Evolutionary conservation across 2,888 invertebrate species (phyloP), one percentile per base, ranked within the genome.

Genomic region (Synanthedon vespiformis): DNA sequence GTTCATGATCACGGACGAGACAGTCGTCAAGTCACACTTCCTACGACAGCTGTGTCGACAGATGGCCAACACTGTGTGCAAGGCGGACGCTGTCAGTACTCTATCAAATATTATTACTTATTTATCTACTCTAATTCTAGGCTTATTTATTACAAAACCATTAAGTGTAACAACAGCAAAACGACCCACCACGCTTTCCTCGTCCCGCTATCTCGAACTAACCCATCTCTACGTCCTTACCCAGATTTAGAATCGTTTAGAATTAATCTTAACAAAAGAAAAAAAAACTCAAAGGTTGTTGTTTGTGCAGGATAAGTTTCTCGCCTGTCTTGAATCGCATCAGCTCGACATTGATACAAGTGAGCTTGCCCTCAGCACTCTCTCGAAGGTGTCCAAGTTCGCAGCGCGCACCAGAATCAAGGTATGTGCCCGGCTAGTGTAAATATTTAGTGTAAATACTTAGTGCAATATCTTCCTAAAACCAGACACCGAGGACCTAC

Each of bases 51-150:
- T 98, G 58, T 96, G 96, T 72, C 91, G 95, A 70, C 95, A 95
- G 79, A 94, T 97, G 90, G 97, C 97, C 49, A 95, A 95, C 72
- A 95, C 95, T 61, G 93, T 95, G 62, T 97, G 97, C 82, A 93
- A 95, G 76, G 93, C 97, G 62, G 97, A 97, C 89, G 93, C 95
- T 72, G 96, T 97, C 82, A 90, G 93, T 88, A 58, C n/a, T 1
- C 8, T 34, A 2, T 34, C 6, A 0, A 8, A 8, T 27, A 8
- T 22, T 22, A 22, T 4, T 4, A 3, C 18, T 22, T 1, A n/a
- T 22, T 22, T 22, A 22, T 4, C 22, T 22, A 12, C 4, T 44
- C 13, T 44, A 44, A 44, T 44, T 12, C 8, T 2, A 34, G 34
- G 34, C 6, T 34, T 34, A 34, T 34, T 6, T 27, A 27, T 1